These are phyloP conservation scores for Odocoileus hemionus DNA, from an alignment of 2,113 vertebrate species.

Conservation along the genomic window DNA sequence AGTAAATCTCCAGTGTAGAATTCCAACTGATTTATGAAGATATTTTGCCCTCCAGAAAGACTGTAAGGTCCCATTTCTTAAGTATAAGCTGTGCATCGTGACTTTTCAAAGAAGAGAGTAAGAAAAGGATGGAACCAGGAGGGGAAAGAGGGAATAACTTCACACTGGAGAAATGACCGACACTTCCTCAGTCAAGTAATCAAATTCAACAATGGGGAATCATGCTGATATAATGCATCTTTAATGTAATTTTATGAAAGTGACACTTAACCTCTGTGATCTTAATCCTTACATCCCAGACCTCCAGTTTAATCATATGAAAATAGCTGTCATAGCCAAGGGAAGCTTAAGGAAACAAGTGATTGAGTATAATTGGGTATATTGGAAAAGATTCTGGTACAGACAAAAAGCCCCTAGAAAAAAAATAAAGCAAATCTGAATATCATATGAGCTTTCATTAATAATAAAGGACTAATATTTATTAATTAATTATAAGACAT, in stretches of 20 bases:
- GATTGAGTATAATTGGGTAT: not conserved
- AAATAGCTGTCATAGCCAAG: not conserved
- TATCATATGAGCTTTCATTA: not conserved
- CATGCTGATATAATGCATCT: not conserved
- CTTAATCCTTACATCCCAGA: not conserved
- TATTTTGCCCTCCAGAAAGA: not conserved
- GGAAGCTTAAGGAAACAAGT: not conserved
- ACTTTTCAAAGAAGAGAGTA: not conserved
- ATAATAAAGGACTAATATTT: not conserved
- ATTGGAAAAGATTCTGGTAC: not conserved
- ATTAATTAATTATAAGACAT: not conserved
- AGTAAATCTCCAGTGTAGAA: not conserved
- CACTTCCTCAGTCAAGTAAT: not conserved
- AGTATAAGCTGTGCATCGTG: not conserved
- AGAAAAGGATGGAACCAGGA: not conserved
- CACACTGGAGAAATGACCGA: not conserved
- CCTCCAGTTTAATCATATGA: not conserved
- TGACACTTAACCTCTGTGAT: not conserved
- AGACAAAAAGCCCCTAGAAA: not conserved
- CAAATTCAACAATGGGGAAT: not conserved
- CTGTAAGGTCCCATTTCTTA: not conserved
- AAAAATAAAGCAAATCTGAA: not conserved
- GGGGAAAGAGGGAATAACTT: not conserved
- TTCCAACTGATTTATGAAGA: not conserved
- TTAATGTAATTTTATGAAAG: not conserved